phyloP scores from a whole-genome alignment of 2,113 vertebrate genomes.

The Sander lucioperca region DNA sequence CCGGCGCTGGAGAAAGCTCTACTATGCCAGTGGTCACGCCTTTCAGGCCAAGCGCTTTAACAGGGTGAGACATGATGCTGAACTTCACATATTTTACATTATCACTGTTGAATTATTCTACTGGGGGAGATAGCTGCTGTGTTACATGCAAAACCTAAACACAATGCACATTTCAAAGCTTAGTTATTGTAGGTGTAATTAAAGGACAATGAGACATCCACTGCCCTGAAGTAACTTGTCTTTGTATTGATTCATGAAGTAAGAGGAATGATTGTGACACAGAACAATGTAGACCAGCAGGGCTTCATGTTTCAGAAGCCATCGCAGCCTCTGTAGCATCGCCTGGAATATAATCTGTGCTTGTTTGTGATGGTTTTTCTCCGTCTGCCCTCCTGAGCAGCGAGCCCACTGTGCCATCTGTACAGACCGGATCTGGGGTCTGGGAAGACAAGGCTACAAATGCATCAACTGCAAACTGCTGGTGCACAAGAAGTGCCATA shows the following conservation, averaged over 20 bases:
- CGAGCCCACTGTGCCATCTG: slow-evolving; percentile 98
- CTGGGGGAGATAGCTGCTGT: neutral
- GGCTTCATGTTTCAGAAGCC: slow-evolving; percentile 7
- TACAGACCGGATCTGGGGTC: slow-evolving; percentile 97
- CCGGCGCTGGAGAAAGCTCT: slow-evolving; percentile 98
- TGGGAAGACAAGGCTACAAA: slow-evolving; percentile 98
- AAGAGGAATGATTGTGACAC: neutral
- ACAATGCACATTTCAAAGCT: neutral
- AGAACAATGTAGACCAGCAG: neutral
- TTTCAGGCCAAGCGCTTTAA: slow-evolving; percentile 99
- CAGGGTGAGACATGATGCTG: slow-evolving; percentile 84
- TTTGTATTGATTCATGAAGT: neutral
- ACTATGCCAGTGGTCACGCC: slow-evolving; percentile 97
- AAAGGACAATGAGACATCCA: neutral
- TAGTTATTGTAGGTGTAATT: neutral
- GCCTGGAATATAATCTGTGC: slow-evolving; percentile 16
- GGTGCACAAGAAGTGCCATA: slow-evolving; percentile 99
- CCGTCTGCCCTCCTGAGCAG: slow-evolving; percentile 76
- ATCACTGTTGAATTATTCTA: neutral
- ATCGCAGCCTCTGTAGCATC: neutral
- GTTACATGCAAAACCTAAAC: neutral
- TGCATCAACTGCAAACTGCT: slow-evolving; percentile 99
- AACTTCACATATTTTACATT: neutral
- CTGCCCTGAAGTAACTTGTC: neutral
- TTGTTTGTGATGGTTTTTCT: slow-evolving; percentile 30